Evolutionary conservation across 2,888 invertebrate species (phyloP).

Genomic region (Stramonita haemastoma): DNA sequence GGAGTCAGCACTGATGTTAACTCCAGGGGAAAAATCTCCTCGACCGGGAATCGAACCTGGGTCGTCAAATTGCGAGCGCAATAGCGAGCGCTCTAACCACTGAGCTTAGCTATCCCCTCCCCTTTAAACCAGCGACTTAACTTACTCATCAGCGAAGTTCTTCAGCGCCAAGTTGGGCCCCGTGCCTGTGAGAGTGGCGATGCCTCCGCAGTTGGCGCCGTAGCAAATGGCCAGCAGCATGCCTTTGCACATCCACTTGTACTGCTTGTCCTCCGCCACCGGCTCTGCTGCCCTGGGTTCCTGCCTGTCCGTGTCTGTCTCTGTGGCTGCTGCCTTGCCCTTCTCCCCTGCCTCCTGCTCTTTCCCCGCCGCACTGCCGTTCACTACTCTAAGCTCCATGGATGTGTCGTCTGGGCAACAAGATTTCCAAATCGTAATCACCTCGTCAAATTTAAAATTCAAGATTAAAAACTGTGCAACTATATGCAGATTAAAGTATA

Average conservation of each 20-base stretch:
- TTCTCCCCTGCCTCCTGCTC: constrained; percentile 19
- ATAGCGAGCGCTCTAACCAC: too few relatives aligned
- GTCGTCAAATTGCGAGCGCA: too few relatives aligned
- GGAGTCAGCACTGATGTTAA: too few relatives aligned
- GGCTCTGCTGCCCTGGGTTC: neutral
- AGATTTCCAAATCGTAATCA: too few relatives aligned
- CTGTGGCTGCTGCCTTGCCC: neutral
- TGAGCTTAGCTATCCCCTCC: too few relatives aligned
- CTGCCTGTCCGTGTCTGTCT: neutral
- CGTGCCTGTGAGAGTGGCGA: constrained; percentile 76
- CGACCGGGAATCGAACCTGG: too few relatives aligned
- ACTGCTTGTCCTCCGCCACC: neutral
- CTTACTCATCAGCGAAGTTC: constrained; percentile 72
- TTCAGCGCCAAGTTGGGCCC: constrained; percentile 76
- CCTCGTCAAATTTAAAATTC: too few relatives aligned
- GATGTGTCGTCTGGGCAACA: neutral
- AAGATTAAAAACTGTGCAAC: too few relatives aligned
- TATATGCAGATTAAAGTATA: too few relatives aligned
- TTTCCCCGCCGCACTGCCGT: neutral
- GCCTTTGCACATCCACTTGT: constrained; percentile 39
- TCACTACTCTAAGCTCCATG: neutral
- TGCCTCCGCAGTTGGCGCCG: constrained; percentile 76
- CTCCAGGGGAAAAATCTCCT: too few relatives aligned
- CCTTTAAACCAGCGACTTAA: too few relatives aligned
- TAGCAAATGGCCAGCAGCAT: constrained; percentile 65